A percentile compares a stretch with the other conserved stretches of the same genome.
Conservation (phyloP, 1,140 invertebrate genomes). For the Odontomachus brunneus region DNA sequence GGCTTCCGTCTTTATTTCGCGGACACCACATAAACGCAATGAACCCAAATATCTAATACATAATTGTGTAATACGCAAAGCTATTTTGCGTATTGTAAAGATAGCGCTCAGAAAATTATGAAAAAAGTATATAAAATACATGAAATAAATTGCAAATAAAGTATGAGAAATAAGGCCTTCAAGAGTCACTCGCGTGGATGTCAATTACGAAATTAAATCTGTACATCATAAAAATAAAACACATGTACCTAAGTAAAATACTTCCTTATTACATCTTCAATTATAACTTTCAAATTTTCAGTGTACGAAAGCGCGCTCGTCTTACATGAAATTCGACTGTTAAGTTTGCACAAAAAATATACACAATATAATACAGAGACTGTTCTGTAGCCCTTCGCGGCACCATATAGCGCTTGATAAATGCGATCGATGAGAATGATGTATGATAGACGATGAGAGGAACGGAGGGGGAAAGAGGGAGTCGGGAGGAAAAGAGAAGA, state of each 20-base stretch:
- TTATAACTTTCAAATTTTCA: not conserved
- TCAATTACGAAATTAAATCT: too few species aligned
- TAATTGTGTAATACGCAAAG: too few species aligned
- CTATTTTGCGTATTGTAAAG: too few species aligned
- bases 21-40: not conserved
- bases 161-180: too few species aligned
- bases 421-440: slow-evolving; percentile 60
- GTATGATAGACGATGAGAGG: slow-evolving; percentile 55
- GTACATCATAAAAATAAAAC: too few species aligned
- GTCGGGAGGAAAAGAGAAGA: not conserved
- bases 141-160: too few species aligned
- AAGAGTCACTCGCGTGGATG: too few species aligned
- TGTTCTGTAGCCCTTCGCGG: not conserved
- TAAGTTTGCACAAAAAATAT: not conserved
- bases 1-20: not conserved
- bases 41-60: not conserved
- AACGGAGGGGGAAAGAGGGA: not conserved
- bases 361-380: slow-evolving; percentile 8
- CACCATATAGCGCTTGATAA: slow-evolving; percentile 19
- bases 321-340: not conserved
- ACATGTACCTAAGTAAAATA: too few species aligned
- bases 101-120: too few species aligned
- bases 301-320: not conserved
- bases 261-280: not conserved
- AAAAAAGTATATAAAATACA: too few species aligned